phyloP scores from a whole-genome alignment of 2,888 invertebrate genomes.

The Mamestra brassicae region DNA sequence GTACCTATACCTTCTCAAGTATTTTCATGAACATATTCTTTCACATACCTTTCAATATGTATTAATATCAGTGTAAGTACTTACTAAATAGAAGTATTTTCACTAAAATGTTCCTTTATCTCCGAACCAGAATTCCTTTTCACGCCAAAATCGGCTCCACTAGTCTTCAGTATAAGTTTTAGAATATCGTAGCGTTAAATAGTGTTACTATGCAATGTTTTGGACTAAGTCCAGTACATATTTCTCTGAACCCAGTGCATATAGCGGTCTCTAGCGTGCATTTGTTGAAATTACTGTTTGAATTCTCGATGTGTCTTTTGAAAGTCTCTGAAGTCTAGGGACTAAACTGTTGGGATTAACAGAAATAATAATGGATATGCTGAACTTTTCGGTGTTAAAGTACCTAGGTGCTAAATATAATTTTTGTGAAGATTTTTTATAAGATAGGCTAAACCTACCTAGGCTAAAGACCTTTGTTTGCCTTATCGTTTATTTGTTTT shows the following conservation, averaged over 20 bases:
- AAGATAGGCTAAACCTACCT: too few species aligned
- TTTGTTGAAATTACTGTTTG: conserved; percentile 19
- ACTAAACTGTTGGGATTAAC: conserved; percentile 11
- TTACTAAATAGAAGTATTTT: conserved; percentile 10
- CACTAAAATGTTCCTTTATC: not conserved
- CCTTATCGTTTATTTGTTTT: too few species aligned
- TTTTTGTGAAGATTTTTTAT: too few species aligned
- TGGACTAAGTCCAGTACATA: conserved; percentile 25
- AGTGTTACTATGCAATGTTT: conserved; percentile 38
- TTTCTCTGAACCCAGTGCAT: not conserved
- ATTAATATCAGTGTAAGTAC: not conserved
- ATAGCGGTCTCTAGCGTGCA: conserved; percentile 11
- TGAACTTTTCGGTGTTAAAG: too few species aligned
- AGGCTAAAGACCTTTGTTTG: too few species aligned
- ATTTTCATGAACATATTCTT: conserved; percentile 8
- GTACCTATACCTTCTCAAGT: not conserved
- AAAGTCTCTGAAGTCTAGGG: not conserved
- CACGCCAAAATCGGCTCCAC: not conserved
- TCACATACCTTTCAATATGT: not conserved
- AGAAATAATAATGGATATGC: not conserved
- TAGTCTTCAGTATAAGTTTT: conserved; percentile 14
- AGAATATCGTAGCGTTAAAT: conserved; percentile 14
- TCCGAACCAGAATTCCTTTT: not conserved
- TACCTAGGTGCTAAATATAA: too few species aligned
- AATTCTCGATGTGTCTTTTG: conserved; percentile 11